A percentile compares a stretch with the other conserved stretches of the same genome.
These are phyloP conservation scores for Caenorhabditis zanzibari DNA, from an alignment of 2,888 invertebrate genomes.

Conservation along the genomic window DNA sequence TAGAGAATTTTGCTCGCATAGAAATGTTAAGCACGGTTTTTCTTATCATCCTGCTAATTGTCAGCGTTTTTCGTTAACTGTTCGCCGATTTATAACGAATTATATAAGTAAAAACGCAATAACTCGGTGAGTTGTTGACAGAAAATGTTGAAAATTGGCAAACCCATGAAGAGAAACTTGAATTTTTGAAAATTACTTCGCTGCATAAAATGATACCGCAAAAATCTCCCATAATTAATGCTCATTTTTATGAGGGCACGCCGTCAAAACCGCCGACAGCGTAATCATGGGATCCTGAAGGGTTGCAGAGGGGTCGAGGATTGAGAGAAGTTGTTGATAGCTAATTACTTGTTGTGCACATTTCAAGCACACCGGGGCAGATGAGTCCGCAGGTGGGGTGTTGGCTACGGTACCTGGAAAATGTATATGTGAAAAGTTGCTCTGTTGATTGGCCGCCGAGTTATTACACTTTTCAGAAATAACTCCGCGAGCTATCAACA, in stretches of 20 bases:
- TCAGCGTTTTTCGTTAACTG: too few species aligned
- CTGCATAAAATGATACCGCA: not conserved
- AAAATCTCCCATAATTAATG: slow-evolving; percentile 8
- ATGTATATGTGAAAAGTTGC: too few species aligned
- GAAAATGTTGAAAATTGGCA: too few species aligned
- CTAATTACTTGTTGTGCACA: slow-evolving; percentile 74
- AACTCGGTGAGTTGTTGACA: too few species aligned
- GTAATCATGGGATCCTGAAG: slow-evolving; percentile 71
- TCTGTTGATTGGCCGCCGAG: too few species aligned
- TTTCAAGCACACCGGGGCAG: slow-evolving; percentile 64
- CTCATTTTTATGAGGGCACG: slow-evolving; percentile 69
- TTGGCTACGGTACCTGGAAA: slow-evolving; percentile 18
- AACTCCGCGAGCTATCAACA: too few species aligned
- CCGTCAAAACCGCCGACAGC: slow-evolving; percentile 69
- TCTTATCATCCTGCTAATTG: too few species aligned
- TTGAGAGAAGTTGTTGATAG: slow-evolving; percentile 72
- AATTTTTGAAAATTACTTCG: not conserved
- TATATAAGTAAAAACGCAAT: too few species aligned
- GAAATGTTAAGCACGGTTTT: too few species aligned
- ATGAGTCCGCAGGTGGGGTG: slow-evolving; percentile 8
- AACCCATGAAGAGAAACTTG: not conserved
- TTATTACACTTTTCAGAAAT: too few species aligned
- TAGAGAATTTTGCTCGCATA: too few species aligned
- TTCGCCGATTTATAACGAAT: too few species aligned
- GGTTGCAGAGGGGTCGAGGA: slow-evolving; percentile 68